Conservation (phyloP, 2,888 invertebrate species). For the Sarcophaga carnaria region DNA sequence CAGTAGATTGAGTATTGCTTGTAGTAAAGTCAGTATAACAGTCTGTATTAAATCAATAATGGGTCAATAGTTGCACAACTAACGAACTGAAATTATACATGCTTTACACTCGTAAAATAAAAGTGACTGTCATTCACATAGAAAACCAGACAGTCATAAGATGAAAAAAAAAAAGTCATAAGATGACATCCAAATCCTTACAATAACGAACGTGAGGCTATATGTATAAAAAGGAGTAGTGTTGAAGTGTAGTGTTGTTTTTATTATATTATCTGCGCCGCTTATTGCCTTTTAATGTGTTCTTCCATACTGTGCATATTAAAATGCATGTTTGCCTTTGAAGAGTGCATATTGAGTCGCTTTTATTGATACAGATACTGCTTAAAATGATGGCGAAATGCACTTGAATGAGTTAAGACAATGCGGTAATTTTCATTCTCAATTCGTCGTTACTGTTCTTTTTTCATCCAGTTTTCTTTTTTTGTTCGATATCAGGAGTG, state of each 20-base stretch:
- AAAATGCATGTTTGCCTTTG: too few species aligned
- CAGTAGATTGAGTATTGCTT: background rate
- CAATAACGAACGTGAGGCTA: too few species aligned
- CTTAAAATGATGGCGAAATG: conserved; percentile 25
- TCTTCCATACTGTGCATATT: too few species aligned
- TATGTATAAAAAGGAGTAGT: too few species aligned
- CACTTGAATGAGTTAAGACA: conserved; percentile 48
- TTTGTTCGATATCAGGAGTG: conserved; percentile 36
- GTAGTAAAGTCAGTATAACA: background rate
- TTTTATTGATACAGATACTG: background rate
- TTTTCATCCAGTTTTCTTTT: background rate
- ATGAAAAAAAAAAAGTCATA: too few species aligned
- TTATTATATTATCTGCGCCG: background rate
- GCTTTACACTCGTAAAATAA: too few species aligned
- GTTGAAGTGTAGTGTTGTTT: background rate
- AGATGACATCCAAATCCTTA: too few species aligned
- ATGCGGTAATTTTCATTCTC: conserved; percentile 39
- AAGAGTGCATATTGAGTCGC: background rate
- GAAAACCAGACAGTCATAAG: too few species aligned
- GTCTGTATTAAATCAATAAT: background rate
- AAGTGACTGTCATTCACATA: too few species aligned
- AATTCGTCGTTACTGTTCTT: too few species aligned
- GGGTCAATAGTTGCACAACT: too few species aligned
- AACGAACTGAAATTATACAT: conserved; percentile 4
- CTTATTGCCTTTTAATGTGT: conserved; percentile 8